Conservation (phyloP, 2,888 invertebrate species). For the Abscondita cerata region DNA sequence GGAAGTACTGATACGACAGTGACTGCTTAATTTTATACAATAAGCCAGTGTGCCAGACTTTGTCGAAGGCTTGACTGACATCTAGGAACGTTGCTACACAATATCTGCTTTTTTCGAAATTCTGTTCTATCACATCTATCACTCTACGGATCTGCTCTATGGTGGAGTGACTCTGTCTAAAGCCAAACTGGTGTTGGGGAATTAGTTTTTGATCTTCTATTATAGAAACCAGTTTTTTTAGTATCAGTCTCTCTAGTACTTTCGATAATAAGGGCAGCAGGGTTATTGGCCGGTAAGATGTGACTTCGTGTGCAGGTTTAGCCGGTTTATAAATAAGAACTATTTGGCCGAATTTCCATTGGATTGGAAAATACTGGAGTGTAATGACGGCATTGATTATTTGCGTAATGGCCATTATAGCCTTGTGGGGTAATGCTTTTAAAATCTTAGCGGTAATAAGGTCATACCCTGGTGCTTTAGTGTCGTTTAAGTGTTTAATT, state of each 20-base stretch:
- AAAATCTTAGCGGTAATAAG: background rate
- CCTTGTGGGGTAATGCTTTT: background rate
- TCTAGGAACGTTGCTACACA: slow-evolving; percentile 19
- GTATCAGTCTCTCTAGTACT: too few relatives aligned
- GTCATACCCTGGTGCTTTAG: slow-evolving; percentile 1
- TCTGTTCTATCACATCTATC: too few relatives aligned
- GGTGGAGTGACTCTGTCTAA: too few relatives aligned
- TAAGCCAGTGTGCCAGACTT: slow-evolving; percentile 24
- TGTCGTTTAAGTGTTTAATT: background rate
- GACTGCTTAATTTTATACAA: slow-evolving; percentile 26
- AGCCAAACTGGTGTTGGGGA: background rate
- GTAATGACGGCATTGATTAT: slow-evolving; percentile 12
- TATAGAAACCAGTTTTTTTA: background rate
- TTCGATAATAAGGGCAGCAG: too few relatives aligned
- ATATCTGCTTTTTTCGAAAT: background rate
- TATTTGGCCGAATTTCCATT: slow-evolving; percentile 16
- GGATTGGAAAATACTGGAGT: slow-evolving; percentile 15
- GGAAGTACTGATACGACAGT: slow-evolving; percentile 14
- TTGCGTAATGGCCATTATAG: slow-evolving; percentile 8
- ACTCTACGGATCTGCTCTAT: too few relatives aligned
- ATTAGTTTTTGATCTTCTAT: background rate
- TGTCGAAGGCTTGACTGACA: slow-evolving; percentile 25
- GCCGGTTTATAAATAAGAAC: background rate
- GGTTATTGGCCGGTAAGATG: too few relatives aligned
- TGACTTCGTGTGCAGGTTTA: too few relatives aligned